Evolutionary conservation across 1,140 invertebrate genomes (phyloP), one percentile per base, ranked within the genome.

Genomic region (Druon quercuslanigerum): DNA sequence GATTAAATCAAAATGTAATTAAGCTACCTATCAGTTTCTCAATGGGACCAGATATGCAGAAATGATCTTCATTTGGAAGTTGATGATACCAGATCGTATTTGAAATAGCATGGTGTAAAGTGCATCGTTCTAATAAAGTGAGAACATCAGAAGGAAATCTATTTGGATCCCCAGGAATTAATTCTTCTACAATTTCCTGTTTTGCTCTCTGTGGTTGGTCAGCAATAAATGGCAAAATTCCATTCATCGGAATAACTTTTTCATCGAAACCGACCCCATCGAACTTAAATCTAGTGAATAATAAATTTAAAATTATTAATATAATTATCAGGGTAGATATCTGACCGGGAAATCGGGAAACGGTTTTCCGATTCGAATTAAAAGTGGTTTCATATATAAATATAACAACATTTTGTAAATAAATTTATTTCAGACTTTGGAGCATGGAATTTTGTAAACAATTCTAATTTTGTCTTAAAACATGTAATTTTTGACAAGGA

Each of bases 21-120:
- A 6, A 46, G 51, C 57, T 89, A 91, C 78, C 92, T 54, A 51
- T 79, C 54, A 85, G 51, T 77, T 85, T 86, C 51, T 86, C 82
- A 50, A 60, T 81, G 11, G 79, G 74, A 6, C 54, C 74, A 12
- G 79, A 57, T 1, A 89, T 91, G 81, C 92, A 93, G 20, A 91
- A 90, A 20, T 86, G 79, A 72, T 85, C 87, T 83, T 93, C 92
- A 84, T 93, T 91, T 5, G 92, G 91, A 77, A 92, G 86, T 73
- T 92, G 89, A 89, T 91, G 92, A 6, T 87, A 88, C 71, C 92
- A 90, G 0, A 94, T 91, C 0, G 93, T 91, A 20, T 92, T 93
- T 56, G 94, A 94, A n/a, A 94, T 80, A 77, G 94, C 89, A 73
- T 86, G 90, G 83, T 95, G 94, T 3, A 95, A 83, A 16, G 92